These are phyloP conservation scores for Burhinus bistriatus DNA, from an alignment of 2,113 vertebrate species.

Conservation along the genomic window DNA sequence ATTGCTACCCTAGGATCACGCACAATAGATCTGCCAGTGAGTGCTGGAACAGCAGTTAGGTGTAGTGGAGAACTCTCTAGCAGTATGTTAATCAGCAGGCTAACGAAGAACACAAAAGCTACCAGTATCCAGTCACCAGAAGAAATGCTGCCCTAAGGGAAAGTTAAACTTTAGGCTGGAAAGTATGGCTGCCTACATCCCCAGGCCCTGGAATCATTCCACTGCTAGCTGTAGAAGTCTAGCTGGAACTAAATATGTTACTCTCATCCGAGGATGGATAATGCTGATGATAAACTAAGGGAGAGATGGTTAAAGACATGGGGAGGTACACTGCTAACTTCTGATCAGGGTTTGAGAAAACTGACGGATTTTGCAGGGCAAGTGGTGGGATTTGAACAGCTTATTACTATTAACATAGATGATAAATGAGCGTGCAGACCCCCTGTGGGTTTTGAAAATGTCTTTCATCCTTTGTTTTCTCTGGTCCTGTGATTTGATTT, in stretches of 20 bases:
- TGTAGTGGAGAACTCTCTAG: conserved; percentile 50
- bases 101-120: conserved; percentile 57
- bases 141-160: conserved; percentile 64
- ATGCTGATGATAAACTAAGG: not conserved
- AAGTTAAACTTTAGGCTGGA: conserved; percentile 12
- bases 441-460: not conserved
- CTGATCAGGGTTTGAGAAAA: not conserved
- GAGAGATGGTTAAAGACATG: not conserved
- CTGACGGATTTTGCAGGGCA: not conserved
- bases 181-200: not conserved
- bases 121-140: conserved; percentile 49
- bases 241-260: not conserved
- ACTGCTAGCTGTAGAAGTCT: not conserved
- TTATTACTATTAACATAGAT: not conserved
- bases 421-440: not conserved
- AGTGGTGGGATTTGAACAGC: not conserved
- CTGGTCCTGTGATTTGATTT: not conserved
- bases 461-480: conserved; percentile 31
- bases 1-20: not conserved
- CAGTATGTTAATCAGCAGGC: conserved; percentile 43
- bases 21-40: not conserved
- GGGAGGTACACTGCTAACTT: not conserved
- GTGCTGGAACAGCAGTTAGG: conserved; percentile 41
- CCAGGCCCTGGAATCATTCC: not conserved
- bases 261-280: not conserved